Evolutionary conservation across 1,140 invertebrate genomes (phyloP), one percentile per base, ranked within the genome.

Genomic region (Papilio glaucus): DNA sequence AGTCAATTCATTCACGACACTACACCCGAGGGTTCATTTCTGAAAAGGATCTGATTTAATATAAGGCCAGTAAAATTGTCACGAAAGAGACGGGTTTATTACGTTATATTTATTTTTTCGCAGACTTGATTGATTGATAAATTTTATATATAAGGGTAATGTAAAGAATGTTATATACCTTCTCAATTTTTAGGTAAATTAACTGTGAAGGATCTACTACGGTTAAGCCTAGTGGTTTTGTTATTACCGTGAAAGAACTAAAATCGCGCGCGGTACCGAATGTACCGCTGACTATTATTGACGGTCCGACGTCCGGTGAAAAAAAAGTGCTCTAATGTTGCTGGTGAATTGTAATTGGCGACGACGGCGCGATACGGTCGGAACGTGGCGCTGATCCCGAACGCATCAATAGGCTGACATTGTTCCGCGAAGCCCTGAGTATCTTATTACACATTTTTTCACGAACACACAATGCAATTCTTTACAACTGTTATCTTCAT

Each of bases 31-130:
- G 49, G 49, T 53, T 53, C 45, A 24, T 49, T 53, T 24, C 49
- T 53, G 21, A 53, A 53, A 53, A 24, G 49, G 49, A 53, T 53
- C 18, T 53, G 9, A 53, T 53, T 53, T 53, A 53, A 53, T 53
- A 9, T 53, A 53, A 8, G 21, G 18, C 49, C 18, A 24, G 49
- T 53, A 24, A 53, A 12, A 53, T 53, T 53, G 49, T 53, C 49
- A 53, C 49, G 49, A 24, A 24, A 12, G 39, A 33, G 2, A 41
- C 39, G 21, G 49, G 18, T 53, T 53, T 26, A 53, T 53, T 53
- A 9, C 49, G 3, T 53, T 53, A 53, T 53, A 41, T 12, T 41
- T 41, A 49, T 49, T 26, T 53, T 24, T 24, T 53, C 24, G 24
- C 49, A 24, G 49, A 53, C 2, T 53, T 53, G 49, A 53, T 53